Evolutionary conservation across 2,797 vertebrate species (phyloP), one percentile per base, ranked within the genome.

Genomic region (Lepus townsendii): DNA sequence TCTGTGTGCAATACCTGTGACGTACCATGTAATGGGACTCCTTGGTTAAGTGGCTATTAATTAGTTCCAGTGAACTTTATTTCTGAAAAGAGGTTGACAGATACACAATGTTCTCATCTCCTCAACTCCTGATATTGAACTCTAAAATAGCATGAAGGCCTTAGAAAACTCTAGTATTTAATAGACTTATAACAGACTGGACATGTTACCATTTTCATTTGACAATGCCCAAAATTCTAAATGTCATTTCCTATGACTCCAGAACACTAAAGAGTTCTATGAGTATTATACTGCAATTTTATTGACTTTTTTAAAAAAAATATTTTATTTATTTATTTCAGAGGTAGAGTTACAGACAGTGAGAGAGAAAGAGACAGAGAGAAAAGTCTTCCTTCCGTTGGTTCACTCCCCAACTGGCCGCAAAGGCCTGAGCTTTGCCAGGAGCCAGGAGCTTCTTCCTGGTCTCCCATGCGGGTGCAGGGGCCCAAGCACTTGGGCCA

Each of bases 101-200:
- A 88, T n/a, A 62, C 0, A 5, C 4, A 72, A 62, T 32, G 9
- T 7, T 91, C 14, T 50, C 5, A 71, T 47, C 26, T 78, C 57
- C 1, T 24, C 30, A 96, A 65, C 35, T 84, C 66, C 52, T 88
- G 47, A 60, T 50, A 73, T 69, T 80, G 16, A 91, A 76, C 38
- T 71, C 38, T 91, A 85, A 96, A 91, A 80, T 38, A 87, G 54
- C 75, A 76, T 22, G 13, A 78, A 69, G 26, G 3, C 24, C 54
- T 90, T 66, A 91, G 17, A 83, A 90, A 94, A 83, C 54, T 84
- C 75, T 77, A 86, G 62, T 65, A 83, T 42, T 85, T 86, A 80
- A 71, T 12, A 72, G 26, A 91, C 24, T 83, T 54, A 38, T 27
- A 76, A 78, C 93, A 68, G 86, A 24, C 35, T 77, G 47, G 89